Evolutionary conservation across 2,113 vertebrate species (phyloP).

Genomic region (Trogon melanurus): DNA sequence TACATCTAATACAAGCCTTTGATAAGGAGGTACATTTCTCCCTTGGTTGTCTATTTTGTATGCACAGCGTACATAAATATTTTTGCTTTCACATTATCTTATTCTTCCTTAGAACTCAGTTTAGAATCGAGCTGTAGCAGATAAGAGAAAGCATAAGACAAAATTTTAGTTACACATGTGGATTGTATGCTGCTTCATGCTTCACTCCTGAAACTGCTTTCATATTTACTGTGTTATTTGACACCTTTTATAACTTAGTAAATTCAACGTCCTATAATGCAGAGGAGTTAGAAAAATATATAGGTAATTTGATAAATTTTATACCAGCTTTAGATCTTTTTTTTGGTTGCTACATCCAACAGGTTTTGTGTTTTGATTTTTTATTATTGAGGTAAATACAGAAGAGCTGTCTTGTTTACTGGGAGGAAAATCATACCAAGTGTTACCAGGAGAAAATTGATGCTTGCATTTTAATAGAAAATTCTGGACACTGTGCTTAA

Average conservation of each 20-base stretch:
- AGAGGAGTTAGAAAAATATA: not conserved
- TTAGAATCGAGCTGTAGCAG: slow-evolving; percentile 17
- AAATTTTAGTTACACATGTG: slow-evolving; percentile 5
- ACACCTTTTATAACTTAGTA: not conserved
- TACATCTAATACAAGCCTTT: slow-evolving; percentile 54
- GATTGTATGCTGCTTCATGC: not conserved
- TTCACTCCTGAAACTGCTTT: slow-evolving; percentile 13
- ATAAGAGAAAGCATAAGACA: slow-evolving; percentile 30
- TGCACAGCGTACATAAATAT: slow-evolving; percentile 20
- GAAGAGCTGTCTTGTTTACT: slow-evolving; percentile 5
- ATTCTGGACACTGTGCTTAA: not conserved
- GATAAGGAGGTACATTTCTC: slow-evolving; percentile 56
- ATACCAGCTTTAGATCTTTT: not conserved
- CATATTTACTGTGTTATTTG: not conserved
- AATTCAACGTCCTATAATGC: not conserved
- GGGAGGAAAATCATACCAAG: not conserved
- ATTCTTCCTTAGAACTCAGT: slow-evolving; percentile 19
- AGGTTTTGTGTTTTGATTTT: not conserved
- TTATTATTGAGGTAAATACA: slow-evolving; percentile 2
- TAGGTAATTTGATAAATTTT: not conserved
- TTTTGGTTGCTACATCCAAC: not conserved
- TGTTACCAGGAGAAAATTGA: not conserved
- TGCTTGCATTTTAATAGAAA: slow-evolving; percentile 2
- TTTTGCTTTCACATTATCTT: slow-evolving; percentile 45
- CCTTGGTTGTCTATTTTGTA: slow-evolving; percentile 54